phyloP scores from a whole-genome alignment of 2,113 vertebrate genomes.

The Talpa occidentalis region DNA sequence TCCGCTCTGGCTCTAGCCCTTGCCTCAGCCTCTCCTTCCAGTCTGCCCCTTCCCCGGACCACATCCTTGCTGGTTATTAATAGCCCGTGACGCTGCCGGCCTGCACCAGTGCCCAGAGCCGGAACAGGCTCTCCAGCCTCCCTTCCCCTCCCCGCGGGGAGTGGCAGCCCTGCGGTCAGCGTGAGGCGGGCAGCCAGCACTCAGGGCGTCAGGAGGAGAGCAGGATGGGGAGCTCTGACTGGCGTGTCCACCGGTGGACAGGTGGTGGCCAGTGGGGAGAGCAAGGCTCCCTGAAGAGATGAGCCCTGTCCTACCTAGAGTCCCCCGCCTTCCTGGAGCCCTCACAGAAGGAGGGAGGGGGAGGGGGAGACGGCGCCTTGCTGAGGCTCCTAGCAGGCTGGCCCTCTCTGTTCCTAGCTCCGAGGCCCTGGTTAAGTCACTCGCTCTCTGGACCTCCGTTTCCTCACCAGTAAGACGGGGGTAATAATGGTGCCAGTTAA shows the following conservation, averaged over 20 bases:
- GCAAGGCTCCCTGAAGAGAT: neutral
- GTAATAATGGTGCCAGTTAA: neutral
- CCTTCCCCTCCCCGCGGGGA: neutral
- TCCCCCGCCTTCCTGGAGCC: neutral
- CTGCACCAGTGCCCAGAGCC: conserved; percentile 40
- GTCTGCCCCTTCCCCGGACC: conserved; percentile 29
- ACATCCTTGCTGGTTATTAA: conserved; percentile 54
- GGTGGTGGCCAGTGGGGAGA: neutral
- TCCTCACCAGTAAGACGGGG: neutral
- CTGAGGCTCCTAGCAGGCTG: neutral
- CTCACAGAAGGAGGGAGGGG: neutral
- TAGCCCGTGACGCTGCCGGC: neutral
- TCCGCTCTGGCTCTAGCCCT: neutral
- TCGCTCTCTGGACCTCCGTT: neutral
- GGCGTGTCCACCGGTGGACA: neutral
- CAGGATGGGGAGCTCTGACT: neutral
- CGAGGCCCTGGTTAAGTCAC: neutral
- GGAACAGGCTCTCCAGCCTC: neutral
- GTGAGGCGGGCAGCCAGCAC: neutral
- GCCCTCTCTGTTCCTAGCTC: neutral
- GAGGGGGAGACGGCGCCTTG: fast-evolving
- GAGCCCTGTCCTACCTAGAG: neutral
- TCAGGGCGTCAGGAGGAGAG: neutral
- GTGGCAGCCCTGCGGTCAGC: neutral
- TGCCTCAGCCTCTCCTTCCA: conserved; percentile 23